Evolutionary conservation across 1,140 invertebrate genomes (phyloP), one percentile per base, ranked within the genome.

Genomic region (Hesperophylax magnus): DNA sequence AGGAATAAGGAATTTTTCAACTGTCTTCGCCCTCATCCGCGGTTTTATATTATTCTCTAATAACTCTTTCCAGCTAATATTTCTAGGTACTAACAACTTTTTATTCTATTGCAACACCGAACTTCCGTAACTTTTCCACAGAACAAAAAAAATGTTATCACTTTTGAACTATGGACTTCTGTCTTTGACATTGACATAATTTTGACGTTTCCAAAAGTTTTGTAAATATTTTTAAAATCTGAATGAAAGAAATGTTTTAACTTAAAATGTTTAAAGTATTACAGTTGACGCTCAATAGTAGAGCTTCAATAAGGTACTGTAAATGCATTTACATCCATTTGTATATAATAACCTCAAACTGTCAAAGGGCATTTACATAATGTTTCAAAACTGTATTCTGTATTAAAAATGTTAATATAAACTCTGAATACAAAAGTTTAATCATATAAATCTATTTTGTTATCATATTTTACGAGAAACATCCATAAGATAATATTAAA

Each of bases 231-330:
- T 34, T 58, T 60, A 58, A 22, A 58, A n/a, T 31, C 27, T 67
- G 52, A 72, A 54, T 72, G 34, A 72, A 58, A 58, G 39, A 58
- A 54, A 69, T 80, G 71, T 63, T 69, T 61, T 80, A 54, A 80
- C 53, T 67, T 77, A 79, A 82, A 76, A 84, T 84, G 82, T 84
- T 31, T 31, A 79, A 71, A 75, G 58, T 82, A 52, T 76, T 84
- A 5, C 58, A 81, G 20, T 76, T 69, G 14, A 39, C 79, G 17
- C 56, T 74, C 15, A 47, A 47, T 60, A 65, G 53, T 65, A 80
- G 69, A 74, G 63, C 72, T 8, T 39, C 56, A 9, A 65, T 67
- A 7, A 74, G 67, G 82, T 84, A 75, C 15, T 1, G 34, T 39
- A 39, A 6, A 39, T 8, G 34, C 7, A 8, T 39, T 39, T 39